Conservation (phyloP, 1,140 invertebrate species). For the Eciton burchellii region DNA sequence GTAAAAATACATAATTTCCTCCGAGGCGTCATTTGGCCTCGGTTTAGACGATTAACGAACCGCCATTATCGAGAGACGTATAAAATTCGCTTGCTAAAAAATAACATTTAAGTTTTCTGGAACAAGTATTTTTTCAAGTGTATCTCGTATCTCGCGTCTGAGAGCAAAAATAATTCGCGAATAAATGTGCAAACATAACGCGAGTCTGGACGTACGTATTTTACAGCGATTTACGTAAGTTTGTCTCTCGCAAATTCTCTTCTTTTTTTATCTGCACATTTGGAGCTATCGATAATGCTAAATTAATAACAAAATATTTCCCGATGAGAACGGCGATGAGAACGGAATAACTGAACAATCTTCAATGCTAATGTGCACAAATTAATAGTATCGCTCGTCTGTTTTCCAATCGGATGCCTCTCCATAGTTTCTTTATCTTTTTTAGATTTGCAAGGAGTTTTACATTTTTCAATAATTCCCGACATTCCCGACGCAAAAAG, state of each 20-base stretch:
- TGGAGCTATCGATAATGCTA: slow-evolving; percentile 20
- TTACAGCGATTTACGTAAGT: slow-evolving; percentile 15
- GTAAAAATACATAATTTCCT: slow-evolving; percentile 32
- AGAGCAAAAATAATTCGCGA: slow-evolving; percentile 37
- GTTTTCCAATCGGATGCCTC: no score
- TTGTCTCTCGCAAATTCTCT: slow-evolving; percentile 19
- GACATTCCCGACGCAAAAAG: not conserved
- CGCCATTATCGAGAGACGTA: not conserved
- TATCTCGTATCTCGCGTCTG: slow-evolving; percentile 10
- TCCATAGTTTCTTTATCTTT: not conserved
- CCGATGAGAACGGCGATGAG: not conserved
- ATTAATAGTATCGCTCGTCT: no score
- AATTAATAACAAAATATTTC: slow-evolving; percentile 35
- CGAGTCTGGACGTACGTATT: not conserved
- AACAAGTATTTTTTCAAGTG: slow-evolving; percentile 47
- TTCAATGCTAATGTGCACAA: no score
- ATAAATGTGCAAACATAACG: slow-evolving; percentile 40
- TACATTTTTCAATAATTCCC: not conserved
- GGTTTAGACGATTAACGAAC: slow-evolving; percentile 27
- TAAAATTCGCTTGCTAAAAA: slow-evolving; percentile 27
- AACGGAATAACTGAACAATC: slow-evolving; percentile 1
- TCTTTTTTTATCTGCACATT: not conserved
- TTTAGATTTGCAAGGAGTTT: not conserved
- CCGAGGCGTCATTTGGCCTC: slow-evolving; percentile 7
- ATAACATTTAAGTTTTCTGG: slow-evolving; percentile 42